Evolutionary conservation across 2,888 invertebrate species (phyloP).

Genomic region (Lissonota sp.): DNA sequence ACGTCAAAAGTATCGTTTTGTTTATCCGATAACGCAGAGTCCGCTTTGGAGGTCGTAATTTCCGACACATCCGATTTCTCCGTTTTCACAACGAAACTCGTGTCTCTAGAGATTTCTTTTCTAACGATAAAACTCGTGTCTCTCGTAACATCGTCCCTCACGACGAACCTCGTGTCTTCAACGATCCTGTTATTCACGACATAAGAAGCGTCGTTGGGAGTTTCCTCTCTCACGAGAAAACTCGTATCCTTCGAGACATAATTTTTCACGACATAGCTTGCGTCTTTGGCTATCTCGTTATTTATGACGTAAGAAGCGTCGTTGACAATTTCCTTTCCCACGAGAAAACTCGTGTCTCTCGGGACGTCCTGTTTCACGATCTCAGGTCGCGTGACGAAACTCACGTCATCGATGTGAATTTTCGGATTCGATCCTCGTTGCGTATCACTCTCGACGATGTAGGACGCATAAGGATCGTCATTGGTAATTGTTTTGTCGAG

Average conservation of each 20-base stretch:
- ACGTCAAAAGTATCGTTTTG: slow-evolving; percentile 50
- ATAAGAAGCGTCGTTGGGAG: too few relatives aligned
- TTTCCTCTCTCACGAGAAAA: too few relatives aligned
- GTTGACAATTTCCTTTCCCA: background rate
- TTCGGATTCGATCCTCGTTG: background rate
- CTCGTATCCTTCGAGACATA: too few relatives aligned
- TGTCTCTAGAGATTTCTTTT: slow-evolving; percentile 16
- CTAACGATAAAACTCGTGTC: slow-evolving; percentile 12
- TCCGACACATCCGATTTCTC: background rate
- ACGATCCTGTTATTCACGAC: too few relatives aligned
- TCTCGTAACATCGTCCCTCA: slow-evolving; percentile 4
- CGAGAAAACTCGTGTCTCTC: too few relatives aligned
- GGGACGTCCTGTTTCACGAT: too few relatives aligned
- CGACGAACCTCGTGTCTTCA: slow-evolving; percentile 29
- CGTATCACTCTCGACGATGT: slow-evolving; percentile 43
- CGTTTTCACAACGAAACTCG: slow-evolving; percentile 35
- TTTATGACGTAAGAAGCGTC: background rate
- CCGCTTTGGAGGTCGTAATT: slow-evolving; percentile 11
- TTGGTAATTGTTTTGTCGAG: slow-evolving; percentile 31
- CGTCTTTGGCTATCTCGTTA: too few relatives aligned
- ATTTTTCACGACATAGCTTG: too few relatives aligned
- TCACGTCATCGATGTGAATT: too few relatives aligned
- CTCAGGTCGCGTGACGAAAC: too few relatives aligned
- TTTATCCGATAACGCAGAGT: background rate
- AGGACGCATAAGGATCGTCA: slow-evolving; percentile 63